These are phyloP conservation scores for Timema cristinae DNA, from an alignment of 2,888 invertebrate genomes.

Conservation along the genomic window DNA sequence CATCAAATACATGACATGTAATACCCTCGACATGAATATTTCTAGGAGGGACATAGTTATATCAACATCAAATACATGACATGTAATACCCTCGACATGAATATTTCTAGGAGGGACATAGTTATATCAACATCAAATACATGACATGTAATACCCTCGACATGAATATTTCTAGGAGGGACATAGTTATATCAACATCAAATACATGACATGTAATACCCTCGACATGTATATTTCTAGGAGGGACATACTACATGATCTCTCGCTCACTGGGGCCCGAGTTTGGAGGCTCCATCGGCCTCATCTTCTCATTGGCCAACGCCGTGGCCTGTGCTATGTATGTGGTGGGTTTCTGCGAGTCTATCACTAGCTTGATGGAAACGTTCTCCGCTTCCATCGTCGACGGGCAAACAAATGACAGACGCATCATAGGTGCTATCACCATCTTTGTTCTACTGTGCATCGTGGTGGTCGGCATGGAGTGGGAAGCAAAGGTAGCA, in stretches of 20 bases:
- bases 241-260: conserved; percentile 98
- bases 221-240: conserved; percentile 48
- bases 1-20: too few species aligned
- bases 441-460: conserved; percentile 77
- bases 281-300: conserved; percentile 92
- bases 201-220: too few species aligned
- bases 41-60: too few species aligned
- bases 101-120: too few species aligned
- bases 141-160: too few species aligned
- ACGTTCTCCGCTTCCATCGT: conserved; percentile 55
- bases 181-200: too few species aligned
- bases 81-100: too few species aligned
- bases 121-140: too few species aligned
- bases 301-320: conserved; percentile 94
- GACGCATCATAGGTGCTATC: conserved; percentile 71
- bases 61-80: too few species aligned
- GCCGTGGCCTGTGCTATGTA: conserved; percentile 97
- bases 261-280: conserved; percentile 94
- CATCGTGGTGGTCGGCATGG: conserved; percentile 92
- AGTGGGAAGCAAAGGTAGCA: conserved; percentile 89
- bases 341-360: conserved; percentile 96
- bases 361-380: conserved; percentile 66
- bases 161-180: too few species aligned
- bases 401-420: conserved; percentile 59
- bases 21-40: too few species aligned